A percentile compares a stretch with the other conserved stretches of the same genome.
phyloP scores from a whole-genome alignment of 2,888 invertebrate genomes.

The Empis stercorea region DNA sequence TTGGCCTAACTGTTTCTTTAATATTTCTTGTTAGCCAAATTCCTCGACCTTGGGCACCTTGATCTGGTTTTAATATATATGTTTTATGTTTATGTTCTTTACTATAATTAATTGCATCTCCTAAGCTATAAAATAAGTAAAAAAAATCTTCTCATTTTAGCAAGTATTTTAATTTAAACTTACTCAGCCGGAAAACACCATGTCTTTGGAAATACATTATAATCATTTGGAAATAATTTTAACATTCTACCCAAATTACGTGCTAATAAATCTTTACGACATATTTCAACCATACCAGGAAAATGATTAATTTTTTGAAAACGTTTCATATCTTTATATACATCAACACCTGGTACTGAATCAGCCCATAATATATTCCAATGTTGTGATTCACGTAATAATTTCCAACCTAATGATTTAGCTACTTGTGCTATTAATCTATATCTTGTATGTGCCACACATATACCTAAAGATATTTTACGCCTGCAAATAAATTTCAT shows the following conservation, averaged over 20 bases:
- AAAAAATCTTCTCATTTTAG: background rate
- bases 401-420: constrained; percentile 27
- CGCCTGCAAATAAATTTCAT: too few species aligned
- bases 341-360: constrained; percentile 69
- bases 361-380: constrained; percentile 90
- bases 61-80: constrained; percentile 83
- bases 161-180: constrained; percentile 26
- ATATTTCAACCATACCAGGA: constrained; percentile 80
- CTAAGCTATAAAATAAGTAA: constrained; percentile 38
- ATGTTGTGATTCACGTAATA: constrained; percentile 60
- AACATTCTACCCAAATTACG: constrained; percentile 83
- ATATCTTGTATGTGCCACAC: constrained; percentile 27
- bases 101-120: constrained; percentile 59
- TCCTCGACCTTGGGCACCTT: constrained; percentile 81
- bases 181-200: constrained; percentile 90
- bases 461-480: constrained; percentile 20
- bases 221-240: constrained; percentile 76
- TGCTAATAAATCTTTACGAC: constrained; percentile 78
- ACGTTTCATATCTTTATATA: constrained; percentile 83
- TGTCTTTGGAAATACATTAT: constrained; percentile 84
- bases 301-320: constrained; percentile 90
- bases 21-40: constrained; percentile 75
- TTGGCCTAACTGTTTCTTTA: constrained; percentile 58
- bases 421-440: constrained; percentile 28
- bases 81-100: constrained; percentile 58